Percentiles rank a stretch among this genome's conserved stretches.
Evolutionary conservation across 2,113 vertebrate genomes (phyloP).

Genomic region (Neomonachus schauinslandi): DNA sequence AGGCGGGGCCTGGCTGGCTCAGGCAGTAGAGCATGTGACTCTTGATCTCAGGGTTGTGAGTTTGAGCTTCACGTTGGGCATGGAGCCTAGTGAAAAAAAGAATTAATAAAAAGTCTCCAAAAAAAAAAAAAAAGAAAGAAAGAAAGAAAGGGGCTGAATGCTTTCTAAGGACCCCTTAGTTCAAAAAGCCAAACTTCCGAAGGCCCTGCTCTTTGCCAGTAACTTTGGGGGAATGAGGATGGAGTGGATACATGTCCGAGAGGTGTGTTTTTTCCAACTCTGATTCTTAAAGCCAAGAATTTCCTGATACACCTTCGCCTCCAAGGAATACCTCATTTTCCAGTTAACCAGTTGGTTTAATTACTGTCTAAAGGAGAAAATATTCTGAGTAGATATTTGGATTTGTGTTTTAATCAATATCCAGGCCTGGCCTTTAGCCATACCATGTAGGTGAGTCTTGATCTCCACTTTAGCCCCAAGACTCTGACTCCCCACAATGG

Average conservation of each 20-base stretch:
- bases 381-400: background rate
- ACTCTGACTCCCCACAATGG: no score
- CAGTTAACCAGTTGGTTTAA: background rate
- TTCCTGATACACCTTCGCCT: background rate
- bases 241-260: background rate
- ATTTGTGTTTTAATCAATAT: background rate
- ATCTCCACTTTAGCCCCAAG: background rate
- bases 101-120: background rate
- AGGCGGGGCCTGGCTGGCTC: background rate
- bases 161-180: background rate
- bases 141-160: background rate
- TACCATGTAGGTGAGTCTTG: background rate
- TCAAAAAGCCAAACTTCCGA: background rate
- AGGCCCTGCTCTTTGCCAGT: background rate
- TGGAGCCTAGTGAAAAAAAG: background rate
- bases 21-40: background rate
- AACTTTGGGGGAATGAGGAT: background rate
- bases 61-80: background rate
- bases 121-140: background rate
- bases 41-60: background rate
- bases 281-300: slow-evolving; percentile 1
- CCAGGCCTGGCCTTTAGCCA: background rate
- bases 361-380: background rate
- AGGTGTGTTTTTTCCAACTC: background rate
- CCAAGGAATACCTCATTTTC: background rate